Percentiles rank a stretch among this genome's conserved stretches.
Evolutionary conservation across 1,140 invertebrate species (phyloP).

Genomic region (Orussus abietinus): DNA sequence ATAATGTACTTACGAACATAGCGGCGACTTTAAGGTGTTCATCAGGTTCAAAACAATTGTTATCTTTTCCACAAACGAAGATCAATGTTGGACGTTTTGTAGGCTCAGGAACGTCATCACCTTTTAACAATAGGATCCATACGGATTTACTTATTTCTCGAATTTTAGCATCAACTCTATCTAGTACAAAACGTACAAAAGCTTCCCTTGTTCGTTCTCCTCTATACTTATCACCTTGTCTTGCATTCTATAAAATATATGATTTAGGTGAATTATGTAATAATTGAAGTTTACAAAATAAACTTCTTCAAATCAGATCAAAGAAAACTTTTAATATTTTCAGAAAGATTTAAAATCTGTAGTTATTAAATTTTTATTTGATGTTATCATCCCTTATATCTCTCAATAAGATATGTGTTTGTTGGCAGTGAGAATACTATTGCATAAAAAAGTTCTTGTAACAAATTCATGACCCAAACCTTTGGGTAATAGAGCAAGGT

Average conservation of each 20-base stretch:
- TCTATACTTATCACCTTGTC: slow-evolving; percentile 40
- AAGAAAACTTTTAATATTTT: too few relatives aligned
- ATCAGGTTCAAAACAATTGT: slow-evolving; percentile 54
- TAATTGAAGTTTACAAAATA: background rate
- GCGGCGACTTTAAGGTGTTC: slow-evolving; percentile 61
- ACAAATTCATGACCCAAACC: too few relatives aligned
- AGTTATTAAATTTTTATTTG: too few relatives aligned
- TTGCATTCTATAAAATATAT: slow-evolving; percentile 29
- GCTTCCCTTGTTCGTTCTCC: slow-evolving; percentile 45
- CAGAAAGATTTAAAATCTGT: slow-evolving; percentile 7
- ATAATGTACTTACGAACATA: slow-evolving; percentile 57
- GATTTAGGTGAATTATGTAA: slow-evolving; percentile 1
- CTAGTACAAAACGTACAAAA: slow-evolving; percentile 50
- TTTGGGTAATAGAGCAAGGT: slow-evolving; percentile 60
- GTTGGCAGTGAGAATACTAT: too few relatives aligned
- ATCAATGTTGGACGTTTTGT: slow-evolving; percentile 49
- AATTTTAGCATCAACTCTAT: slow-evolving; percentile 40
- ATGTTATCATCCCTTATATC: too few relatives aligned
- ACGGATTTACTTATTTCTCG: slow-evolving; percentile 26
- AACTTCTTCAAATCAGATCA: too few relatives aligned
- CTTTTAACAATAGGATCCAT: slow-evolving; percentile 34
- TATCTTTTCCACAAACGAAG: slow-evolving; percentile 48
- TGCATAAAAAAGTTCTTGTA: too few relatives aligned
- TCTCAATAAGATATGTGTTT: too few relatives aligned
- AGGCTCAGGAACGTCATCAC: slow-evolving; percentile 13